Percentiles rank a stretch among this genome's conserved stretches.
These are phyloP conservation scores for Aphis gossypii DNA, from an alignment of 1,140 invertebrate genomes.

Conservation along the genomic window DNA sequence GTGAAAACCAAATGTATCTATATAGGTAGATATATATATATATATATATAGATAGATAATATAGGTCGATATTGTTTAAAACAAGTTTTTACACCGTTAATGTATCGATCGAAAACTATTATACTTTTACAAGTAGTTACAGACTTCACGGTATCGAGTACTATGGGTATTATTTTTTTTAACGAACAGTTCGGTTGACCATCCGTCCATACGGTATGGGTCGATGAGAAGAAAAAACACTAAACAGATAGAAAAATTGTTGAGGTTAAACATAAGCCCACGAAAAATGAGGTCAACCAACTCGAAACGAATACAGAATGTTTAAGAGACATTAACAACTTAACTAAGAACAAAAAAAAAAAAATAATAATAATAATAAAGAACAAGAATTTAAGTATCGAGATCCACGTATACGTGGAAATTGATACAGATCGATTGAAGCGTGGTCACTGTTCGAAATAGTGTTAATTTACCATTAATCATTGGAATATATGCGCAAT, in stretches of 20 bases:
- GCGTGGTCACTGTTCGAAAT: neutral
- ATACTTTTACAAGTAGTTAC: neutral
- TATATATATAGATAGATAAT: too few species aligned
- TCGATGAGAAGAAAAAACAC: neutral
- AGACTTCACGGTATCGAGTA: neutral
- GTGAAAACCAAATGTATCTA: too few species aligned
- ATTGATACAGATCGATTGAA: neutral
- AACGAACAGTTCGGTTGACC: neutral
- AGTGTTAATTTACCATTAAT: neutral
- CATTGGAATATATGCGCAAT: neutral
- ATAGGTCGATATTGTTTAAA: neutral
- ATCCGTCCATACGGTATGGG: too few species aligned
- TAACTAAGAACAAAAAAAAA: neutral
- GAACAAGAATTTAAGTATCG: neutral
- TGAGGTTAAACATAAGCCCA: neutral
- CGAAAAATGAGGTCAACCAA: neutral
- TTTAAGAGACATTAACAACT: neutral
- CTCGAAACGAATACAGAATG: neutral
- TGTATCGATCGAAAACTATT: neutral
- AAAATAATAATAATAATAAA: neutral
- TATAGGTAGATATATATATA: too few species aligned
- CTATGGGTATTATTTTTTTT: neutral
- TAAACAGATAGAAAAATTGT: neutral
- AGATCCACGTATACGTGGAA: neutral
- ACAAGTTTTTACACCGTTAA: neutral